Percentiles rank a stretch among this genome's conserved stretches.
phyloP scores from a whole-genome alignment of 2,113 vertebrate genomes.

The Vidua chalybeata region DNA sequence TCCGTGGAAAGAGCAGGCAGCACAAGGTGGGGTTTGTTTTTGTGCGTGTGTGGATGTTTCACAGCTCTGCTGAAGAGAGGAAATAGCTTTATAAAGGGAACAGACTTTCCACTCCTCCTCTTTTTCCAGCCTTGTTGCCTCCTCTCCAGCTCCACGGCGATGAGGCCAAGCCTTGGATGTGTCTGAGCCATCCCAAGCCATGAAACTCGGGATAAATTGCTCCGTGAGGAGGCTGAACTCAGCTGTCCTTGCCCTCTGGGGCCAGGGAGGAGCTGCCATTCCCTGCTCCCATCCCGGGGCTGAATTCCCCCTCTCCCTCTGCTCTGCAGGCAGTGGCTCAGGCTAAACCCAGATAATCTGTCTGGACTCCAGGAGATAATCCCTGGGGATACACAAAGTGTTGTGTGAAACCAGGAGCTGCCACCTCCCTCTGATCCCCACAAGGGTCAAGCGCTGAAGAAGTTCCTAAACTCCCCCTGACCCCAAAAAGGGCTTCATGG shows the following conservation, averaged over 20 bases:
- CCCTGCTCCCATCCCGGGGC: neutral
- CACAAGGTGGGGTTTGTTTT: constrained; percentile 7
- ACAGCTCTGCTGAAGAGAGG: constrained; percentile 27
- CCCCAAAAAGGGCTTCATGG: fast-evolving
- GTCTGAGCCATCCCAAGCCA: neutral
- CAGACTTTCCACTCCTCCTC: constrained; percentile 60
- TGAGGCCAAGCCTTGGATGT: neutral
- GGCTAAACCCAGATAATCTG: constrained; percentile 27
- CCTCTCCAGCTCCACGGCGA: neutral
- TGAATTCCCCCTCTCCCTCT: neutral
- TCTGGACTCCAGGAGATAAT: constrained; percentile 8
- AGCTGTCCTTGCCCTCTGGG: neutral
- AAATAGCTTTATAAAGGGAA: constrained; percentile 26
- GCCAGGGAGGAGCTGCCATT: neutral
- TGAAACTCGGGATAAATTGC: neutral
- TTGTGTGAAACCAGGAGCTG: neutral
- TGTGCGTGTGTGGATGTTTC: neutral
- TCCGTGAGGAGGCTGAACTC: neutral
- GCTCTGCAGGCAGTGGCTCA: neutral
- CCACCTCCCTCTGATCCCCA: neutral
- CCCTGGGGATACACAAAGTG: neutral
- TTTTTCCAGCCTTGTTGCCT: constrained; percentile 43
- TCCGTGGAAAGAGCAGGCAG: neutral
- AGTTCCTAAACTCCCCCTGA: neutral
- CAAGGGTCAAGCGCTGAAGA: neutral